Percentiles rank a stretch among this genome's conserved stretches.
Evolutionary conservation across 2,888 invertebrate species (phyloP).

Genomic region (Euplagia quadripunctaria): DNA sequence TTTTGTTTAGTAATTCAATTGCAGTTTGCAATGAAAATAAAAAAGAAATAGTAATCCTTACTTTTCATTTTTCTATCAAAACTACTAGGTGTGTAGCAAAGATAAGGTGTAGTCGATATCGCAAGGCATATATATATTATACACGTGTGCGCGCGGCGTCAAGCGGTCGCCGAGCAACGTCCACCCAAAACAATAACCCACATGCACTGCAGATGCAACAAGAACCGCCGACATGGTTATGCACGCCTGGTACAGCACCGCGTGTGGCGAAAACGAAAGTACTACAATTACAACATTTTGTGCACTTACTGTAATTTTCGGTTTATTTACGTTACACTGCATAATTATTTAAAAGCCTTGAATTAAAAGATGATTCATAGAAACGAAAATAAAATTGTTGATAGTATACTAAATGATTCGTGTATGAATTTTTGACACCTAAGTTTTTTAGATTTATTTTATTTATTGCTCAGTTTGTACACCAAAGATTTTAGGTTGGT

Average conservation of each 20-base stretch:
- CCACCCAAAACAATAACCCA: conserved; percentile 48
- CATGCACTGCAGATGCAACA: conserved; percentile 31
- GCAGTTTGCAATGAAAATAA: background rate
- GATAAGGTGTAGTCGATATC: conserved; percentile 32
- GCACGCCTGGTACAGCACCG: conserved; percentile 48
- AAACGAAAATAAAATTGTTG: conserved; percentile 11
- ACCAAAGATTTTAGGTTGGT: background rate
- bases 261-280: conserved; percentile 67
- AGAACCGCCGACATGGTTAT: conserved; percentile 19
- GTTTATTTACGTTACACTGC: conserved; percentile 20
- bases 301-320: conserved; percentile 51
- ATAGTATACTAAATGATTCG: background rate
- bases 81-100: conserved; percentile 10
- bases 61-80: background rate
- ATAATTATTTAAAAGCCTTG: conserved; percentile 15
- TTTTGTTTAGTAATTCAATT: background rate
- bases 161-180: conserved; percentile 45
- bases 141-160: conserved; percentile 24
- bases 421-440: background rate
- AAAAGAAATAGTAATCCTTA: background rate
- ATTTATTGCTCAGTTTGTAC: background rate
- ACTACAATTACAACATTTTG: conserved; percentile 51
- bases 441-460: background rate
- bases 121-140: too few species aligned
- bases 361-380: conserved; percentile 15